These are phyloP conservation scores for Cataglyphis hispanica DNA, from an alignment of 1,140 invertebrate species.

Conservation along the genomic window DNA sequence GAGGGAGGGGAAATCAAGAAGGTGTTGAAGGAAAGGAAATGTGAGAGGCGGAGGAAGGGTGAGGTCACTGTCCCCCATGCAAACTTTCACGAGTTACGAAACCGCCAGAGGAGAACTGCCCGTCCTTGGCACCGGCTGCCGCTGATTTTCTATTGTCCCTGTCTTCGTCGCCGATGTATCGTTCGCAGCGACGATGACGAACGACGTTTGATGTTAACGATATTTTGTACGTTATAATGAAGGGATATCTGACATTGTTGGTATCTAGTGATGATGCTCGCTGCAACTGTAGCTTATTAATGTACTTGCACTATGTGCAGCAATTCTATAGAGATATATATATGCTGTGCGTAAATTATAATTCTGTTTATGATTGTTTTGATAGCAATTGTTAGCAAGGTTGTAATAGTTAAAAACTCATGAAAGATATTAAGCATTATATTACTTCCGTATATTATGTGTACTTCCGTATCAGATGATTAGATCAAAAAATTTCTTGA, in stretches of 20 bases:
- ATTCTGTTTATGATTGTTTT: not conserved
- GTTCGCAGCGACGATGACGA: slow-evolving; percentile 51
- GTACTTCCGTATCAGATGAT: too few species aligned
- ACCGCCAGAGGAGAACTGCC: slow-evolving; percentile 83
- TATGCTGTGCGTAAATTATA: not conserved
- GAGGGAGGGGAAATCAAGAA: slow-evolving; percentile 38
- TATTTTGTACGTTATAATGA: not conserved
- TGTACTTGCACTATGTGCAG: not conserved
- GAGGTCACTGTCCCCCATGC: slow-evolving; percentile 86
- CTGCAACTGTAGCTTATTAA: not conserved
- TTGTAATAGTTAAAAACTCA: not conserved
- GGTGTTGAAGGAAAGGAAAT: slow-evolving; percentile 59
- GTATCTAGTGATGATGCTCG: not conserved
- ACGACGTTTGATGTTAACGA: slow-evolving; percentile 4
- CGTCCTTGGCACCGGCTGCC: slow-evolving; percentile 86
- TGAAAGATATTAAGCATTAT: not conserved
- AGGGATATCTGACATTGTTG: not conserved
- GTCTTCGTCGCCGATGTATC: slow-evolving; percentile 46
- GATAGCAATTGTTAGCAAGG: not conserved
- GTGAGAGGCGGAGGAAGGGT: slow-evolving; percentile 76
- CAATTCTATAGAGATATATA: not conserved
- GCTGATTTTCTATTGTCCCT: slow-evolving; percentile 86
- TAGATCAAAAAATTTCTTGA: not conserved
- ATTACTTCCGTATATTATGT: not conserved
- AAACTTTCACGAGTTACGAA: slow-evolving; percentile 87